A percentile compares a stretch with the other conserved stretches of the same genome.
phyloP scores from a whole-genome alignment of 2,888 invertebrate species.

The Mythimna impura region DNA sequence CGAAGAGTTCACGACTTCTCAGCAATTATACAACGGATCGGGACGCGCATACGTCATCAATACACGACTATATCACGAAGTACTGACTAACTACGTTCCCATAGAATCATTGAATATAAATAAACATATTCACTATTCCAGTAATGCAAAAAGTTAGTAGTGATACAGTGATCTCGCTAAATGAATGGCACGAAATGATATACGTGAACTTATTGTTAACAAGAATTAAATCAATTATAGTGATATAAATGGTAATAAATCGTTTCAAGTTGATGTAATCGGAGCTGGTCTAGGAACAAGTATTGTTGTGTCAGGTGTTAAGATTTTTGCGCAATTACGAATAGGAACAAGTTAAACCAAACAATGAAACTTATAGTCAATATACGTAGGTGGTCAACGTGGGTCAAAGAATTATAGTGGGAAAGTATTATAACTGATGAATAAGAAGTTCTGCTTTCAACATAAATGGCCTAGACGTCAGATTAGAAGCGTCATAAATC shows the following conservation, averaged over 20 bases:
- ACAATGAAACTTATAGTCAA: background rate
- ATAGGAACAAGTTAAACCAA: slow-evolving; percentile 9
- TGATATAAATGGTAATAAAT: slow-evolving; percentile 51
- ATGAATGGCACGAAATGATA: slow-evolving; percentile 47
- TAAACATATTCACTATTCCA: slow-evolving; percentile 39
- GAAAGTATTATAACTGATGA: background rate
- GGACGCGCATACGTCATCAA: slow-evolving; percentile 75
- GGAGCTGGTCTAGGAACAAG: slow-evolving; percentile 44
- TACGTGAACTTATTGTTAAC: slow-evolving; percentile 56
- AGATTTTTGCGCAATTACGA: slow-evolving; percentile 36
- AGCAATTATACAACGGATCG: slow-evolving; percentile 77
- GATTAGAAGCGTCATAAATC: background rate
- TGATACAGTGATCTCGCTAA: slow-evolving; percentile 61
- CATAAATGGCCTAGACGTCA: background rate
- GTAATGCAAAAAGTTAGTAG: slow-evolving; percentile 45
- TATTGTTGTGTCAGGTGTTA: slow-evolving; percentile 44
- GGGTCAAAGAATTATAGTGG: background rate
- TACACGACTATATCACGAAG: slow-evolving; percentile 77
- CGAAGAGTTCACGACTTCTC: slow-evolving; percentile 82
- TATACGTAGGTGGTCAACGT: background rate
- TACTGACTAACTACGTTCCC: slow-evolving; percentile 77
- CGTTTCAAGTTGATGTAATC: slow-evolving; percentile 49
- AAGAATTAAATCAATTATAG: slow-evolving; percentile 56
- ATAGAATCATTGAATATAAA: slow-evolving; percentile 51
- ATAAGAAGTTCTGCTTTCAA: background rate